Percentiles rank a stretch among this genome's conserved stretches.
These are phyloP conservation scores for Intellagama lesueurii DNA, from an alignment of 2,797 vertebrate species.

Conservation along the genomic window DNA sequence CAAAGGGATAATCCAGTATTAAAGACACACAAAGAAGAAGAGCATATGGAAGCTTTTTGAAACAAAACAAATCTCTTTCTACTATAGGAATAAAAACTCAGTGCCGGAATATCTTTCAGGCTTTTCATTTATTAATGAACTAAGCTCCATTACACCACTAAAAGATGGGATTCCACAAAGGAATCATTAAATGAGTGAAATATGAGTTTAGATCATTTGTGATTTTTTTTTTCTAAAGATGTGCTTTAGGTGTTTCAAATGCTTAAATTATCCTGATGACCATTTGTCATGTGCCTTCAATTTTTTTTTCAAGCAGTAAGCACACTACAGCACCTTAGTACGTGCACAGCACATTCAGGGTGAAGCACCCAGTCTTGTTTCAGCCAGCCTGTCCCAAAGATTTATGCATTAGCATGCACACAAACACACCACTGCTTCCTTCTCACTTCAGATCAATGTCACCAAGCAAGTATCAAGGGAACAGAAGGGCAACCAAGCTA, in stretches of 20 bases:
- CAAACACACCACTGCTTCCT: constrained; percentile 3
- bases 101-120: constrained; percentile 14
- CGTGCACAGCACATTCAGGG: constrained; percentile 11
- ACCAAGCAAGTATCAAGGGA: constrained; percentile 57
- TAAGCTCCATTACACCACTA: constrained; percentile 14
- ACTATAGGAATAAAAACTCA: constrained; percentile 37
- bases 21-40: neutral
- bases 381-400: constrained; percentile 53
- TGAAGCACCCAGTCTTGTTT: constrained; percentile 42
- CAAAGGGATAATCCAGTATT: constrained; percentile 33
- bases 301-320: constrained; percentile 3
- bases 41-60: constrained; percentile 37
- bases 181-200: constrained; percentile 61
- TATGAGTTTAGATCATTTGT: constrained; percentile 42
- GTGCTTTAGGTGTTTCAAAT: constrained; percentile 7
- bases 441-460: constrained; percentile 53
- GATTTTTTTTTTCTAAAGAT: constrained; percentile 26
- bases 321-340: neutral
- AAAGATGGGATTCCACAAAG: constrained; percentile 60
- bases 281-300: constrained; percentile 14
- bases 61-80: neutral
- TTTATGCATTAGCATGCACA: constrained; percentile 51
- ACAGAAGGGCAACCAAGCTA: constrained; percentile 63
- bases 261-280: neutral
- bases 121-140: constrained; percentile 32